phyloP scores from a whole-genome alignment of 2,113 vertebrate species.

The Monarcha castaneiventris region DNA sequence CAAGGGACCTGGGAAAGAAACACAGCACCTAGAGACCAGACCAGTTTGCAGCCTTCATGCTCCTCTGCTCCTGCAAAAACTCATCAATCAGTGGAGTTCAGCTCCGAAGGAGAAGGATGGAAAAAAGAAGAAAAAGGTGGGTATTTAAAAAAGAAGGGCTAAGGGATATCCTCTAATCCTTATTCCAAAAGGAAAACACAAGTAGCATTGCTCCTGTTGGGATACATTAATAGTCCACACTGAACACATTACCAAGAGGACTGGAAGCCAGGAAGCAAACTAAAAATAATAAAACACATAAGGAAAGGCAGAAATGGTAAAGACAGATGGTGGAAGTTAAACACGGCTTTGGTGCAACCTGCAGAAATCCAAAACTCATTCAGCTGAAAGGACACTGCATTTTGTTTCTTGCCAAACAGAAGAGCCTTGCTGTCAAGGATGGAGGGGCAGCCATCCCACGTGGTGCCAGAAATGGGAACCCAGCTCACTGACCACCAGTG shows the following conservation, averaged over 20 bases:
- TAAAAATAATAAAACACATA: neutral
- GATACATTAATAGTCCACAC: neutral
- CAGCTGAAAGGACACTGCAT: neutral
- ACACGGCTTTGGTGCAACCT: neutral
- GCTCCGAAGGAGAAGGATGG: neutral
- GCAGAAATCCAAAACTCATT: neutral
- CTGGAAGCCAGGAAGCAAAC: neutral
- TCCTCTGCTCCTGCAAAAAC: neutral
- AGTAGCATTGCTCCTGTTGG: neutral
- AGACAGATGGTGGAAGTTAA: neutral
- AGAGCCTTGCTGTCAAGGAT: neutral
- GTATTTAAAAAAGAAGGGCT: neutral
- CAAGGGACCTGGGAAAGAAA: neutral
- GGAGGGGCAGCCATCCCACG: neutral
- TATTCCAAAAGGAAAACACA: neutral
- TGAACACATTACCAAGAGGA: neutral
- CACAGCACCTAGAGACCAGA: neutral
- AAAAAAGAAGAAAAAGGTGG: neutral
- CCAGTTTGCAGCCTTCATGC: neutral
- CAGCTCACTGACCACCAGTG: neutral
- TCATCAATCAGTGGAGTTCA: neutral
- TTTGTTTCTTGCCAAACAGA: neutral
- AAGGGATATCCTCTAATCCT: neutral
- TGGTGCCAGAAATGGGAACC: fast-evolving
- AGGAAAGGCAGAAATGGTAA: neutral